These are phyloP conservation scores for Flexamia atlantica DNA, from an alignment of 2,888 invertebrate species.

Conservation along the genomic window DNA sequence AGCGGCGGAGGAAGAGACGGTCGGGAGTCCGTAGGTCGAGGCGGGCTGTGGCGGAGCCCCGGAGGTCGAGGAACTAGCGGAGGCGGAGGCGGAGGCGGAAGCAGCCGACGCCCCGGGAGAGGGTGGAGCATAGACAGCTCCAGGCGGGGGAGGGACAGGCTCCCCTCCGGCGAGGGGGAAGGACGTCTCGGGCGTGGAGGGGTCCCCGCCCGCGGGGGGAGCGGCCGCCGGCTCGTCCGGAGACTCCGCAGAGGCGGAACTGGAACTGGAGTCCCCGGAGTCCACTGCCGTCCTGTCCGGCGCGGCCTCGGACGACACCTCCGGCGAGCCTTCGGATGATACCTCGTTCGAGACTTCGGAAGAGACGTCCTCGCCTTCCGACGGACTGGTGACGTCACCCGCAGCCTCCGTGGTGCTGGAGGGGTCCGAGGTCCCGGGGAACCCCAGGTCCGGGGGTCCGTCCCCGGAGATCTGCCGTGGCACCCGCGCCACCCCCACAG, in stretches of 20 bases:
- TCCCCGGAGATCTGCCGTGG: neutral
- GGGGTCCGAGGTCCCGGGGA: neutral
- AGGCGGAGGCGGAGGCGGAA: neutral
- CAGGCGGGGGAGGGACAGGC: neutral
- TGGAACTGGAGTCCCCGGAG: neutral
- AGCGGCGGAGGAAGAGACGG: neutral
- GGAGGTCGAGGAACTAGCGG: neutral
- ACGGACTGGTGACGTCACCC: neutral
- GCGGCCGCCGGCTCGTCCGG: neutral
- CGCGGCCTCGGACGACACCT: neutral
- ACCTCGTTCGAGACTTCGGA: neutral
- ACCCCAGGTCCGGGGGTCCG: constrained; percentile 1
- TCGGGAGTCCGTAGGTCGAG: neutral
- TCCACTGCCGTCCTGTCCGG: neutral
- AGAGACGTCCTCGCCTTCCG: neutral
- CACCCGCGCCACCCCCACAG: neutral
- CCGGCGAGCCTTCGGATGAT: neutral
- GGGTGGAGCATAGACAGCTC: neutral
- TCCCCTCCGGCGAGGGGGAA: neutral
- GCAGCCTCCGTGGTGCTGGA: neutral
- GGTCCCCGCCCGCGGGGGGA: neutral
- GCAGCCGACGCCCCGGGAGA: neutral
- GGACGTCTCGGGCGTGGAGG: neutral
- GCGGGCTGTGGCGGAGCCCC: neutral
- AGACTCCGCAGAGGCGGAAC: neutral